Percentiles rank a stretch among this genome's conserved stretches.
These are phyloP conservation scores for Tetranychus piercei DNA, from an alignment of 2,888 invertebrate genomes.

Conservation along the genomic window DNA sequence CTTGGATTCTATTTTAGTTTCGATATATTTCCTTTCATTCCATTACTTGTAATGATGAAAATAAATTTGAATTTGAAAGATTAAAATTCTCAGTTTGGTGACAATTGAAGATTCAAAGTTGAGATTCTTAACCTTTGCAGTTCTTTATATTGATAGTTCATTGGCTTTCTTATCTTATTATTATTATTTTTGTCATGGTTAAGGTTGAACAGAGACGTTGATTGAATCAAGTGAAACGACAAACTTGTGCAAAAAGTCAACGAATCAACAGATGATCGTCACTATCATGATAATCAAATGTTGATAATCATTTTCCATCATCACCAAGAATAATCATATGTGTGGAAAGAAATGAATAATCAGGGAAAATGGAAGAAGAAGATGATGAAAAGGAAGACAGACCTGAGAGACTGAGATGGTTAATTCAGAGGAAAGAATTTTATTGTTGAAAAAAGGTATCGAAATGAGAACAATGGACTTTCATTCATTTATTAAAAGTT, in stretches of 20 bases:
- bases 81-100: neutral
- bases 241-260: no score
- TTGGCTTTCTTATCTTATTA: neutral
- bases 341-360: no score
- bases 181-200: neutral
- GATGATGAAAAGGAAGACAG: neutral
- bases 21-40: no score
- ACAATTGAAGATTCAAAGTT: neutral
- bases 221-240: neutral
- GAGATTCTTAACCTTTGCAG: neutral
- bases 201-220: neutral
- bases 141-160: neutral
- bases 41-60: neutral
- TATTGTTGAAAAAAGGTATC: no score
- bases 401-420: no score
- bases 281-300: neutral
- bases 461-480: no score
- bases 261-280: no score
- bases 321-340: no score
- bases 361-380: neutral
- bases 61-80: neutral
- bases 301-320: neutral
- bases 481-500: no score
- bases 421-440: no score
- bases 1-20: no score